Evolutionary conservation across 2,797 vertebrate species (phyloP).

Genomic region (Merluccius polli): DNA sequence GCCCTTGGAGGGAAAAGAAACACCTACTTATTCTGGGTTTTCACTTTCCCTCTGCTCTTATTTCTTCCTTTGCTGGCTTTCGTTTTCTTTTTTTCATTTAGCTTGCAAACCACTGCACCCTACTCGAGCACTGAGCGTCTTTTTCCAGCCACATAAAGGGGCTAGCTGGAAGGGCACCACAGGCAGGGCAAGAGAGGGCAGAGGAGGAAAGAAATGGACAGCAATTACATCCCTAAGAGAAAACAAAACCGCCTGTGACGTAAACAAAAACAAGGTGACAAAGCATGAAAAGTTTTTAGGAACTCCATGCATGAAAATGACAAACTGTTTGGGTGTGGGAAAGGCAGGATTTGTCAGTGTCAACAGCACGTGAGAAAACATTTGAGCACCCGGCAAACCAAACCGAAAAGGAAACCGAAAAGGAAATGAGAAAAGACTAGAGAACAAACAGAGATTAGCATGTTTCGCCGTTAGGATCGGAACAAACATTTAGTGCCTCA

Average conservation of each 20-base stretch:
- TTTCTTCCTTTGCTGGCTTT: conserved; percentile 29
- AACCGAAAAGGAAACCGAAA: conserved; percentile 39
- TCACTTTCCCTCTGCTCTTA: conserved; percentile 26
- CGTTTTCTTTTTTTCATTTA: conserved; percentile 22
- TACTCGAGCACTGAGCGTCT: not conserved
- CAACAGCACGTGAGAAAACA: conserved; percentile 53
- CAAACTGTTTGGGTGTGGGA: conserved; percentile 45
- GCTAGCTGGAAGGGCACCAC: conserved; percentile 9
- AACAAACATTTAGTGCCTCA: conserved; percentile 23
- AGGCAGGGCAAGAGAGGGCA: not conserved
- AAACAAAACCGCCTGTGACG: conserved; percentile 27
- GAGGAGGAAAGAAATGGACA: conserved; percentile 16
- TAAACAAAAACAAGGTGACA: conserved; percentile 48
- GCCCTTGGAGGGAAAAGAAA: conserved; percentile 10
- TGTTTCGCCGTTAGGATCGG: conserved; percentile 51
- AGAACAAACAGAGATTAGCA: conserved; percentile 58
- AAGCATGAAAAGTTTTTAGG: conserved; percentile 43
- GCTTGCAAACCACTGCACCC: not conserved
- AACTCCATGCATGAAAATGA: conserved; percentile 38
- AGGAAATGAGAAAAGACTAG: conserved; percentile 64
- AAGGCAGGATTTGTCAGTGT: conserved; percentile 49
- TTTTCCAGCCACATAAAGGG: conserved; percentile 48
- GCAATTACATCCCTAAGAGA: conserved; percentile 49
- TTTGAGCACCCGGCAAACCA: conserved; percentile 32
- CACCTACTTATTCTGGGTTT: conserved; percentile 26